Percentiles rank a stretch among this genome's conserved stretches.
Evolutionary conservation across 2,888 invertebrate genomes (phyloP).

Genomic region (Cheilosia grossa): DNA sequence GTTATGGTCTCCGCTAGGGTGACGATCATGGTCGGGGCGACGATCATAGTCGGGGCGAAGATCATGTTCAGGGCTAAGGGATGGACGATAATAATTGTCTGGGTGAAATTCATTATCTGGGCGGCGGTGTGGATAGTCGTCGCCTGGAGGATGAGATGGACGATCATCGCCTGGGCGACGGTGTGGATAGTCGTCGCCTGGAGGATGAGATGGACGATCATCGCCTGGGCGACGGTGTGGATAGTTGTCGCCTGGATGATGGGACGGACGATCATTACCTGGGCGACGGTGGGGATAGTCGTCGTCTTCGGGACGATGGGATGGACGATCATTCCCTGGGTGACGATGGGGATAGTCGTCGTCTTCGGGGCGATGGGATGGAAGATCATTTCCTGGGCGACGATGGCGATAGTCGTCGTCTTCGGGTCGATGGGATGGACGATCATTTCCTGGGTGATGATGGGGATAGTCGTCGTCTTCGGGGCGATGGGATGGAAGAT

Average conservation of each 20-base stretch:
- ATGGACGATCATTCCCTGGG: neutral
- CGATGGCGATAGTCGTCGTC: neutral
- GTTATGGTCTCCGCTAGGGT: neutral
- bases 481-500: neutral
- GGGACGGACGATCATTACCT: neutral
- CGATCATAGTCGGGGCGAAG: too few species aligned
- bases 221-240: neutral
- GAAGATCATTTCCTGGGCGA: neutral
- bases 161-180: neutral
- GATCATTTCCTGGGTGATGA: neutral
- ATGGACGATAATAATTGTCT: too few species aligned
- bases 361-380: neutral
- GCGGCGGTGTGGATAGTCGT: neutral
- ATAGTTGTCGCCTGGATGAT: neutral
- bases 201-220: neutral
- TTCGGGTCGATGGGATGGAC: neutral
- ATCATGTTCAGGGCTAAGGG: neutral
- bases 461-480: neutral
- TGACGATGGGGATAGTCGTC: neutral
- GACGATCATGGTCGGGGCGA: too few species aligned
- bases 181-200: neutral
- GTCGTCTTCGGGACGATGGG: too few species aligned
- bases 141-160: neutral
- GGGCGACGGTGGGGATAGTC: neutral
- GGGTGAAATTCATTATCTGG: neutral